Evolutionary conservation across 2,888 invertebrate genomes (phyloP), one percentile per base, ranked within the genome.

Genomic region (Phorcus lineatus): DNA sequence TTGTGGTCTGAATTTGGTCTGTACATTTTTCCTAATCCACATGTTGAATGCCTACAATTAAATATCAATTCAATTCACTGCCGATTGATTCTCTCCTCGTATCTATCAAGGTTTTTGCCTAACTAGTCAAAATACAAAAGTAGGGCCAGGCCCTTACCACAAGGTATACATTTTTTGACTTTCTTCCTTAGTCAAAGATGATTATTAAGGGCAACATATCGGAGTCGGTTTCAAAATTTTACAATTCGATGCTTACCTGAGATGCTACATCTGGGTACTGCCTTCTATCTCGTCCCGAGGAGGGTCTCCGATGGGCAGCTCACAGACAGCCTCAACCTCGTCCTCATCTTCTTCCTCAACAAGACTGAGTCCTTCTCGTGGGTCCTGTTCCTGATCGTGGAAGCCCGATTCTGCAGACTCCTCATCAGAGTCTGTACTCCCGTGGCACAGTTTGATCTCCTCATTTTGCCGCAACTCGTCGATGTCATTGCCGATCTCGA

Each of bases 371-470:
- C 80, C 75, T 13, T 74, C 54, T 28, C 78, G 17, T 9, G 53
- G 28, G 31, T 77, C 75, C 52, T 84, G 81, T 55, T 91, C 91
- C 77, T 90, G 89, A 70, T 92, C 92, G 55, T 91, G 91, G 78
- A 91, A 92, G 1, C 92, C 92, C 1, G 91, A 91, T 78, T 91
- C 91, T 0, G 91, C 90, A 67, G 90, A 90, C 62, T 91, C 91
- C 67, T 90, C 91, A 80, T 92, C 92, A 2, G 90, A 90, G 80
- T 91, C 91, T 3, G 85, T 85, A 74, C 84, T 80, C 0, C 81
- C 80, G 36, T 83, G 75, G 77, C 88, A 90, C 77, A 83, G 90
- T 79, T 89, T 88, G 2, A 91, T 91, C 19, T 84, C 86, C 19
- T 85, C 83, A 81, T 92, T 91, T 11, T 86, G 82, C 83, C 90